Evolutionary conservation across 2,888 invertebrate genomes (phyloP).

Genomic region (Phyllotreta cruciferae): DNA sequence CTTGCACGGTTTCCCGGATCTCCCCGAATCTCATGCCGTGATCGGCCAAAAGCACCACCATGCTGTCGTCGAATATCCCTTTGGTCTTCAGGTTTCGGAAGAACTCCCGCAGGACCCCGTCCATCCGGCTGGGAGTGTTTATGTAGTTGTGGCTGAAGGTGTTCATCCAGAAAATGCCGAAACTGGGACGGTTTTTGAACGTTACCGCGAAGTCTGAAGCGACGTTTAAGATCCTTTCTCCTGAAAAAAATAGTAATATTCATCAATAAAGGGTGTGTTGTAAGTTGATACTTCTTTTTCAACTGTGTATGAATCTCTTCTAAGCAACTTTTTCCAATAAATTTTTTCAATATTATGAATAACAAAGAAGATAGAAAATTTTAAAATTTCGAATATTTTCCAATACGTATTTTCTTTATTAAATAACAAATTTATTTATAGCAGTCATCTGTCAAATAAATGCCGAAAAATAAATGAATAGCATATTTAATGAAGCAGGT

Average conservation of each 20-base stretch:
- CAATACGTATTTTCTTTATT: too few species aligned
- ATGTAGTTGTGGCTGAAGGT: slow-evolving; percentile 77
- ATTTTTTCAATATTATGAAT: too few species aligned
- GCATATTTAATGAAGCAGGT: too few species aligned
- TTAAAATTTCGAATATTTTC: too few species aligned
- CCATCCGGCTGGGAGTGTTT: slow-evolving; percentile 73
- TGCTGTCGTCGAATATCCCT: slow-evolving; percentile 70
- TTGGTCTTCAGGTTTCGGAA: slow-evolving; percentile 66
- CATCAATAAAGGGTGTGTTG: too few species aligned
- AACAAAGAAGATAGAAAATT: too few species aligned
- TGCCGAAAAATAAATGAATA: too few species aligned
- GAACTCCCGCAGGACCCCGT: slow-evolving; percentile 67
- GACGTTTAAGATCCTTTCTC: slow-evolving; percentile 74
- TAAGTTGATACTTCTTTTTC: too few species aligned
- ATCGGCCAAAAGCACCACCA: slow-evolving; percentile 79
- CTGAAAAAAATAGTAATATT: slow-evolving; percentile 57
- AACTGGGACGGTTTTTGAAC: slow-evolving; percentile 69
- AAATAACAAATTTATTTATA: too few species aligned
- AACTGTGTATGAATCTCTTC: too few species aligned
- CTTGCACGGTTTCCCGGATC: slow-evolving; percentile 70
- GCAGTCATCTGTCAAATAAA: too few species aligned
- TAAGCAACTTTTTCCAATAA: too few species aligned
- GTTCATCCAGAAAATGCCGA: slow-evolving; percentile 83
- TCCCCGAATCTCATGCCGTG: slow-evolving; percentile 81
- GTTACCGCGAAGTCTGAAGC: slow-evolving; percentile 72